Percentiles rank a stretch among this genome's conserved stretches.
Conservation (phyloP, 2,888 invertebrate genomes). For the Macroteleia sp. region DNA sequence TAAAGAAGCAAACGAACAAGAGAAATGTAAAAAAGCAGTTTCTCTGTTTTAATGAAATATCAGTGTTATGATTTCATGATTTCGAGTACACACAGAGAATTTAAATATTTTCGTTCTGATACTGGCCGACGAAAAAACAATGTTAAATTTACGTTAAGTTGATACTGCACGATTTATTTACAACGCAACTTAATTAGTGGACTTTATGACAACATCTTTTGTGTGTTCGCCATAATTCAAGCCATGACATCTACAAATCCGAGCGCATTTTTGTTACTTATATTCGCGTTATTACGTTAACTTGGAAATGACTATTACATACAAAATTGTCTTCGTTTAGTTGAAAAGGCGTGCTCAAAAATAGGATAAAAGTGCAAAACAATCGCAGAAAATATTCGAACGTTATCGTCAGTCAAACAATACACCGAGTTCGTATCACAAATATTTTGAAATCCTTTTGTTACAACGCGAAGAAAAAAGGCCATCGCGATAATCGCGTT, state of each 20-base stretch:
- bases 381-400: slow-evolving; percentile 6
- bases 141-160: neutral
- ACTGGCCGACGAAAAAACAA: neutral
- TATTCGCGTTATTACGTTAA: too few relatives aligned
- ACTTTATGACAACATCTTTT: too few relatives aligned
- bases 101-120: slow-evolving; percentile 1
- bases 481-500: slow-evolving; percentile 1
- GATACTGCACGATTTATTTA: too few relatives aligned
- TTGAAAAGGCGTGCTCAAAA: too few relatives aligned
- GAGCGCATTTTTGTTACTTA: too few relatives aligned
- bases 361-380: slow-evolving; percentile 8
- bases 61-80: slow-evolving; percentile 29
- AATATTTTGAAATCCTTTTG: slow-evolving; percentile 22
- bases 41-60: neutral
- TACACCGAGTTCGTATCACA: too few relatives aligned
- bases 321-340: too few relatives aligned
- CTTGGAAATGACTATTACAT: too few relatives aligned
- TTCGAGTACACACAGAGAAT: neutral
- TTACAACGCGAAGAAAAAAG: neutral
- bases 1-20: slow-evolving; percentile 6
- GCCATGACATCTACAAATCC: too few relatives aligned
- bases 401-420: too few relatives aligned
- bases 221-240: too few relatives aligned
- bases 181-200: too few relatives aligned
- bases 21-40: neutral